Evolutionary conservation across 2,888 invertebrate genomes (phyloP).

Genomic region (Cephus pulcher): DNA sequence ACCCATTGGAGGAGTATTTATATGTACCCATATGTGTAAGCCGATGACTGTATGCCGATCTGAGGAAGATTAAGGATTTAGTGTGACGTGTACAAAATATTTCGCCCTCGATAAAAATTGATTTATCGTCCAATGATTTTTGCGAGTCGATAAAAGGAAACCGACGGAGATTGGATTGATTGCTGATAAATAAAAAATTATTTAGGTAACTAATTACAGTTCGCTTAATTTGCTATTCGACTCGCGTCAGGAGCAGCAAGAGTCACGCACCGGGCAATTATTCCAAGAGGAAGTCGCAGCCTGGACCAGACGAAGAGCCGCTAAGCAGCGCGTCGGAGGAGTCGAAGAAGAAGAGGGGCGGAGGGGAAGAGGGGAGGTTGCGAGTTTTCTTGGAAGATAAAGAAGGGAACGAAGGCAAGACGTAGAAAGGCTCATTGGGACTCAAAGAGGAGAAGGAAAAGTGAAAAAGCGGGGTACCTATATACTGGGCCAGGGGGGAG

Average conservation of each 20-base stretch:
- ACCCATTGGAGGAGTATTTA: not conserved
- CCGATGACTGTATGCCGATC: not conserved
- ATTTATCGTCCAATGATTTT: not conserved
- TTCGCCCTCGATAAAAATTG: not conserved
- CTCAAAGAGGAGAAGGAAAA: not conserved
- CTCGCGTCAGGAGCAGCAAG: not conserved
- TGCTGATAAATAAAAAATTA: too few species aligned
- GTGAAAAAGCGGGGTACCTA: not conserved
- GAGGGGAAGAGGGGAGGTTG: not conserved
- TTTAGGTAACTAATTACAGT: too few species aligned
- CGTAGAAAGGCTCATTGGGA: not conserved
- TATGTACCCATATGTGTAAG: not conserved
- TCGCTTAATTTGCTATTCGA: too few species aligned
- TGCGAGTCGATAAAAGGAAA: not conserved
- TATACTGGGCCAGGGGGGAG: not conserved
- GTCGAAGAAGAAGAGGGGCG: too few species aligned
- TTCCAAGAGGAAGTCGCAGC: not conserved
- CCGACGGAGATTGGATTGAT: not conserved
- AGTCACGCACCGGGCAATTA: not conserved
- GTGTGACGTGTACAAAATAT: not conserved
- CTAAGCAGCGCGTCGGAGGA: not conserved
- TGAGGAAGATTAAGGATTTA: not conserved
- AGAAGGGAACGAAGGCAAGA: constrained; percentile 1
- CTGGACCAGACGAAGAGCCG: not conserved
- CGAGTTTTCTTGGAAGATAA: not conserved